Conservation (phyloP, 2,797 vertebrate species). For the Clarias pachynema region DNA sequence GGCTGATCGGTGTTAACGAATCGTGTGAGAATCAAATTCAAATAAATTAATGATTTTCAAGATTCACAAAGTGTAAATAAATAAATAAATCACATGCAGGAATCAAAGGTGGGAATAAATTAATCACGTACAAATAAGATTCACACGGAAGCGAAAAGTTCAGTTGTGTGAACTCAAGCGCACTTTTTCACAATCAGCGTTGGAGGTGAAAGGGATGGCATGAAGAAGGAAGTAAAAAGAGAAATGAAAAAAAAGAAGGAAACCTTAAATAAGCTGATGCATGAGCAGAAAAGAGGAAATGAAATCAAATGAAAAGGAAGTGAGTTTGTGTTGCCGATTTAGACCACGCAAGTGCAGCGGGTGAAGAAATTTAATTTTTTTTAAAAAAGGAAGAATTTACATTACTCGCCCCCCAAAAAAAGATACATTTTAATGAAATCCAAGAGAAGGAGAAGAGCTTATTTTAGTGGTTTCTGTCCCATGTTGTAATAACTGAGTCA, state of each 20-base stretch:
- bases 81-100: not conserved
- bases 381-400: not conserved
- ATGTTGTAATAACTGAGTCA: not conserved
- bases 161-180: not conserved
- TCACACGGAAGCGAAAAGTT: not conserved
- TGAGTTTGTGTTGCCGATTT: not conserved
- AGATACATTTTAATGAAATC: not conserved
- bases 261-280: not conserved
- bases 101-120: not conserved
- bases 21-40: not conserved
- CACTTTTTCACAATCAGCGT: not conserved
- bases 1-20: not conserved
- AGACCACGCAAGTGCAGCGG: not conserved
- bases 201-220: not conserved
- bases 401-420: not conserved
- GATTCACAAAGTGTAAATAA: not conserved
- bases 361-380: not conserved
- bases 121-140: not conserved
- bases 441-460: not conserved
- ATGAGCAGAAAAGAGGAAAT: slow-evolving; percentile 21
- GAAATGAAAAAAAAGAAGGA: not conserved
- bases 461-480: not conserved
- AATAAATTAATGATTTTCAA: too few relatives aligned
- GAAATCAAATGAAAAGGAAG: slow-evolving; percentile 15
- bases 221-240: not conserved